These are phyloP conservation scores for Trachelus iudaicus DNA, from an alignment of 2,888 invertebrate species.

Conservation along the genomic window DNA sequence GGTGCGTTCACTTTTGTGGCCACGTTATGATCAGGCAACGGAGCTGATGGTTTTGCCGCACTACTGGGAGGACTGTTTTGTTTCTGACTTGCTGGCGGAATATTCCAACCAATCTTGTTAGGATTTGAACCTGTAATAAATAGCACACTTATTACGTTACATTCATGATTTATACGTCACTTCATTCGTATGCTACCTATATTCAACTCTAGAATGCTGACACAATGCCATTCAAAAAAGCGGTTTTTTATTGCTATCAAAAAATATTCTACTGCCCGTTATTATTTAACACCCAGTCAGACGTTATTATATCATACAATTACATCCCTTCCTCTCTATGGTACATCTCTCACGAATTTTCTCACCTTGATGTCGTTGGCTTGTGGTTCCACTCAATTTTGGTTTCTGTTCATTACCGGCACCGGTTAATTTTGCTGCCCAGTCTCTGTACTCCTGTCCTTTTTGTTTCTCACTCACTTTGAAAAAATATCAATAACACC, in stretches of 20 bases:
- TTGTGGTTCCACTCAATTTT: constrained; percentile 25
- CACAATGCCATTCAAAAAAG: no score
- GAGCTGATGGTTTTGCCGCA: constrained; percentile 53
- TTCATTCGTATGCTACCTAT: no score
- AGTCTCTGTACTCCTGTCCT: constrained; percentile 36
- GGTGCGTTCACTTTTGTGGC: constrained; percentile 54
- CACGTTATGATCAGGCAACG: constrained; percentile 39
- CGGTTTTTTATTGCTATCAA: no score
- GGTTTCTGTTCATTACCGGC: constrained; percentile 28
- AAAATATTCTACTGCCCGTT: no score
- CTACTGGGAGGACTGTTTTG: constrained; percentile 22
- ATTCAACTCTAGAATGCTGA: no score
- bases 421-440: constrained; percentile 33
- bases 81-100: constrained; percentile 36
- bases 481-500: not conserved
- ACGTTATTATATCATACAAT: no score
- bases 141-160: no score
- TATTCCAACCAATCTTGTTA: constrained; percentile 56
- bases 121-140: constrained; percentile 39
- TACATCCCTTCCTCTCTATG: no score
- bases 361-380: not conserved
- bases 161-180: no score
- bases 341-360: not conserved
- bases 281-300: no score
- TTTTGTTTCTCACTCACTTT: constrained; percentile 28